phyloP scores from a whole-genome alignment of 2,113 vertebrate genomes.

The Hippoglossus stenolepis region DNA sequence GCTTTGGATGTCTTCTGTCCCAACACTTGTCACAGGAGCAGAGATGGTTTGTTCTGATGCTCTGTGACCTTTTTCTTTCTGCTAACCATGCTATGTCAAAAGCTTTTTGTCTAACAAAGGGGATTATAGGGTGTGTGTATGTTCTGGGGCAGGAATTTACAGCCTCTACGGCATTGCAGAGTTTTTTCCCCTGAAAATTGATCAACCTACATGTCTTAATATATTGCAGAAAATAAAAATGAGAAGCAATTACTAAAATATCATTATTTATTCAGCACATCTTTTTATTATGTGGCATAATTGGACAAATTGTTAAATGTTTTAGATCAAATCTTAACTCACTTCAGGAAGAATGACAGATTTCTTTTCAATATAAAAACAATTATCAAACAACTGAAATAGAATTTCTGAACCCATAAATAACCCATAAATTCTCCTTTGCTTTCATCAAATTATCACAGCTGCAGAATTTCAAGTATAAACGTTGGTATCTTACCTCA shows the following conservation, averaged over 20 bases:
- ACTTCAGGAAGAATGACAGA: too few species aligned
- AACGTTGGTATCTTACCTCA: slow-evolving; percentile 8
- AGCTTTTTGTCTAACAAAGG: slow-evolving; percentile 41
- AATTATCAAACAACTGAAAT: too few species aligned
- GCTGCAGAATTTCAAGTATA: background rate
- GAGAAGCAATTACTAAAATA: background rate
- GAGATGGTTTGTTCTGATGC: slow-evolving; percentile 9
- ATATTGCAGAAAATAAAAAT: background rate
- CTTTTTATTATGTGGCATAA: background rate
- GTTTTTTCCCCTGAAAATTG: background rate
- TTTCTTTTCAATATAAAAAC: too few species aligned
- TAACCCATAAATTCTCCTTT: background rate
- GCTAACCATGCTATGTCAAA: slow-evolving; percentile 16
- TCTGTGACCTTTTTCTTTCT: slow-evolving; percentile 13
- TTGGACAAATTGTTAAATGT: too few species aligned
- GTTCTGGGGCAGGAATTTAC: background rate
- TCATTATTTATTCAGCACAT: background rate
- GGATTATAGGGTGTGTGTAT: slow-evolving; percentile 24
- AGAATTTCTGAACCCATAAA: background rate
- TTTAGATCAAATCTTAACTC: too few species aligned
- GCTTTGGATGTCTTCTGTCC: slow-evolving; percentile 18
- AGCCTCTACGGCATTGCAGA: background rate
- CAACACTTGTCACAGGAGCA: slow-evolving; percentile 11
- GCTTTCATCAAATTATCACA: background rate
- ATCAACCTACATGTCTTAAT: too few species aligned